Base-by-base conservation (phyloP, 2,113 vertebrate genomes). In the Dissostichus mawsoni region DNA sequence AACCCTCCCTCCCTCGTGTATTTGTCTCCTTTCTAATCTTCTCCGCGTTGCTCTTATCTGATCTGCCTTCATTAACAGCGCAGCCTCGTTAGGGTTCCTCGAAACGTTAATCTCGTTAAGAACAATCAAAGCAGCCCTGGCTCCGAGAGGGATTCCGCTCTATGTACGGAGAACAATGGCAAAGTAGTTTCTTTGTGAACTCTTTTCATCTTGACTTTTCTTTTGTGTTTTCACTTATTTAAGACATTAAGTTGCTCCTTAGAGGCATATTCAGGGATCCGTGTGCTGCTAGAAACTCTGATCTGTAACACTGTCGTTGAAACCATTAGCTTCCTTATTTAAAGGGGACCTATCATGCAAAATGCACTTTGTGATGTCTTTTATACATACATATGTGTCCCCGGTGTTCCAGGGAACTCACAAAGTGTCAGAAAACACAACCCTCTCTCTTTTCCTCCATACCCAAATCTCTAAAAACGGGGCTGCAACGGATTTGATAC, bases 31-130 rank as follows among this genome's bases (percentile, higher is more conserved):
- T 84, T 62, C 16, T 79, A 69, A 85, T 80, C 63, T 76, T 80
- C 62, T 29, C 56, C 10, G 14, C 69, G 8, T 59, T 66, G 8
- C 48, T 71, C 75, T 86, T 81, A 87, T 90, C 87, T 78, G 55
- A 86, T 89, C 59, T 13, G 20, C 74, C 78, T 86, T 87, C 73
- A 84, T 86, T 89, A 86, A 67, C 64, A 51, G 48, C 23, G 8
- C 79, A 55, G 36, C 59, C 76, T 86, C 20, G 64, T 89, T 90
- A 81, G 70, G 17, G n/a, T 83, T 91, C 75, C 81, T 74, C 41
- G 7, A 86, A 85, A 84, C 23, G 50, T 71, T 89, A 87, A 90
- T 90, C 84, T 83, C 5, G 45, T 90, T 86, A 80, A 66, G 74
- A 85, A 72, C 69, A 89, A 91, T 88, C 78, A 87, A 74, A 92